Percentiles rank a stretch among this genome's conserved stretches.
These are phyloP conservation scores for Stratiomys singularior DNA, from an alignment of 2,888 invertebrate species.

Conservation along the genomic window DNA sequence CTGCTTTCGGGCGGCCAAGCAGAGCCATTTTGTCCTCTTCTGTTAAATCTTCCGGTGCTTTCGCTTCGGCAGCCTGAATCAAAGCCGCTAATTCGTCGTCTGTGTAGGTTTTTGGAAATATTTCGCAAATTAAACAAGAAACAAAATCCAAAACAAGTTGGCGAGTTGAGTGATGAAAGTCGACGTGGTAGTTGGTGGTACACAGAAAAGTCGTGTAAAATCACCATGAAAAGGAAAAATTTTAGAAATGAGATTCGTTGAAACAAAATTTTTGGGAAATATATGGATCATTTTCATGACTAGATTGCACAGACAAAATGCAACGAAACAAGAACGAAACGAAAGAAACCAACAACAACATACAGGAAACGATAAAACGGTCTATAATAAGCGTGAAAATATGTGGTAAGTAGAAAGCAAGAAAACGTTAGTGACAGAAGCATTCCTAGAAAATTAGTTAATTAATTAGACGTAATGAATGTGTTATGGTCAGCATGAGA, in stretches of 20 bases:
- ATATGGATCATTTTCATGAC: background rate
- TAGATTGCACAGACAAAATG: background rate
- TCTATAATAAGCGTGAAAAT: background rate
- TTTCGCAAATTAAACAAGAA: constrained; percentile 33
- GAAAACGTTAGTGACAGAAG: background rate
- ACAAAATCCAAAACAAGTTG: background rate
- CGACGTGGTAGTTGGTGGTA: background rate
- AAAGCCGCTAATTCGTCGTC: constrained; percentile 72
- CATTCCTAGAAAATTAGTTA: background rate
- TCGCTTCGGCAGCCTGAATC: constrained; percentile 73
- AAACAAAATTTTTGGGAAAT: background rate
- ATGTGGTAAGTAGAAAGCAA: background rate
- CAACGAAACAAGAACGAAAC: background rate
- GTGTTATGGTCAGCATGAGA: background rate
- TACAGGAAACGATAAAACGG: background rate
- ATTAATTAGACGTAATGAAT: background rate
- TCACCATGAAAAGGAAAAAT: constrained; percentile 17
- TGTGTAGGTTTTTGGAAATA: constrained; percentile 47
- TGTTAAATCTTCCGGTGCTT: constrained; percentile 74
- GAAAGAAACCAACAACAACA: background rate
- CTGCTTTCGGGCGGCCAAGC: constrained; percentile 91
- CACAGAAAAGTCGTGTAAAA: background rate
- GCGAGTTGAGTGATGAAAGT: background rate
- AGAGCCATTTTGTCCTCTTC: constrained; percentile 88
- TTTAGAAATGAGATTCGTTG: background rate